A percentile compares a stretch with the other conserved stretches of the same genome.
Conservation (phyloP, 2,113 vertebrate genomes). For the Syngnathus scovelli region DNA sequence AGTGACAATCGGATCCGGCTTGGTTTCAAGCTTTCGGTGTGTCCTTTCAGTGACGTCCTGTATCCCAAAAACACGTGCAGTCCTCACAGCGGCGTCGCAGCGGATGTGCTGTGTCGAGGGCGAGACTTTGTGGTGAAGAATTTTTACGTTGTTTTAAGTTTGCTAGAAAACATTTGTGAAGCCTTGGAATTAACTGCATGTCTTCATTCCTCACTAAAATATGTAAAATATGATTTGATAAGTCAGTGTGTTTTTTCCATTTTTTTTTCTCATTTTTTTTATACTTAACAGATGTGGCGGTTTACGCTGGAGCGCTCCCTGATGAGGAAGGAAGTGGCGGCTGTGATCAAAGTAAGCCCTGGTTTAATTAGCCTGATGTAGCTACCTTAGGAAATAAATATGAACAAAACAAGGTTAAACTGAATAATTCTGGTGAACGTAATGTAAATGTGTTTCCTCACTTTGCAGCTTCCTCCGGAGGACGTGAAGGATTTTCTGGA, state of each 20-base stretch:
- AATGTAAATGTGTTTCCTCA: neutral
- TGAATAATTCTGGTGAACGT: constrained; percentile 3
- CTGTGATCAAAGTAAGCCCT: constrained; percentile 83
- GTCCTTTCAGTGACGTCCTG: constrained; percentile 82
- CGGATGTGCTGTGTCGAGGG: constrained; percentile 91
- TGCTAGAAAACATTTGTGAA: neutral
- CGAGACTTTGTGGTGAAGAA: constrained; percentile 88
- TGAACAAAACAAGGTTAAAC: neutral
- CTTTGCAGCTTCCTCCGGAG: constrained; percentile 85
- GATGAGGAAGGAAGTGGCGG: constrained; percentile 86
- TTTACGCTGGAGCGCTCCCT: constrained; percentile 90
- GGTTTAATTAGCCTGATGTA: neutral
- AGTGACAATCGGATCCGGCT: too few relatives aligned
- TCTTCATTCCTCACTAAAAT: accelerated
- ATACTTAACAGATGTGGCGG: constrained; percentile 84
- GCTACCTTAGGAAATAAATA: neutral
- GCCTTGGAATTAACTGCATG: neutral
- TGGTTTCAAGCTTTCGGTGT: constrained; percentile 1
- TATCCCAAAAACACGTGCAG: constrained; percentile 95
- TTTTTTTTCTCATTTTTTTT: neutral
- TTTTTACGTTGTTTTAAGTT: too few relatives aligned
- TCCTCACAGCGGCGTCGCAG: constrained; percentile 90
- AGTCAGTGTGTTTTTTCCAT: neutral
- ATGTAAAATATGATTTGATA: neutral
- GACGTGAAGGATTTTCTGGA: constrained; percentile 97